These are phyloP conservation scores for Clanis bilineata DNA, from an alignment of 2,888 invertebrate genomes.

Conservation along the genomic window DNA sequence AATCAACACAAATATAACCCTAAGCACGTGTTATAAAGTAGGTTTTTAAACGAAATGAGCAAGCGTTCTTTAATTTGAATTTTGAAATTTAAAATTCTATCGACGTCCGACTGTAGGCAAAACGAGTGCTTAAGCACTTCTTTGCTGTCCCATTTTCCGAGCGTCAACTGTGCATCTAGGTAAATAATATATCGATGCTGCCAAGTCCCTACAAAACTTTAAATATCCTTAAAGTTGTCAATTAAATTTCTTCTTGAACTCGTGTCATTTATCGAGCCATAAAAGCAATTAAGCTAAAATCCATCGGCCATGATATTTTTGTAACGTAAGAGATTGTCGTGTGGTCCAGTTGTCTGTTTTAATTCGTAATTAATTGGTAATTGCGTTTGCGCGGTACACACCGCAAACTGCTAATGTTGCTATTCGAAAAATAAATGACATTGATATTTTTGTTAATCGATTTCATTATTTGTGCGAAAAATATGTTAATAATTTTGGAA, in stretches of 20 bases:
- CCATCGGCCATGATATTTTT: conserved; percentile 24
- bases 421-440: conserved; percentile 3
- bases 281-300: conserved; percentile 9
- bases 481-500: neutral
- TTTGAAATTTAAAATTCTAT: too few relatives aligned
- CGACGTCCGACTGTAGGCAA: too few relatives aligned
- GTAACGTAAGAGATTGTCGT: conserved; percentile 4
- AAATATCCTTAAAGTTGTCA: neutral
- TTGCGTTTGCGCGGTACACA: conserved; percentile 22
- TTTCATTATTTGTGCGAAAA: neutral
- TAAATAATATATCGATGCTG: too few relatives aligned
- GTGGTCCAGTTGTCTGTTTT: conserved; percentile 15
- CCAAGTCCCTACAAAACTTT: neutral
- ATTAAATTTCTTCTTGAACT: conserved; percentile 12
- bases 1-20: too few relatives aligned
- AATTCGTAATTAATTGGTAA: conserved; percentile 31
- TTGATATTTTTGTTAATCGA: neutral
- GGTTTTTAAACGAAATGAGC: too few relatives aligned
- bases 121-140: too few relatives aligned
- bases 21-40: too few relatives aligned
- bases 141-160: too few relatives aligned
- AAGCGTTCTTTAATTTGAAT: too few relatives aligned
- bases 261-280: neutral
- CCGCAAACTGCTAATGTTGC: conserved; percentile 22
- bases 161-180: too few relatives aligned